Base-by-base conservation (phyloP, 2,797 vertebrate genomes). In the Hydrocynus forskahlii region DNA sequence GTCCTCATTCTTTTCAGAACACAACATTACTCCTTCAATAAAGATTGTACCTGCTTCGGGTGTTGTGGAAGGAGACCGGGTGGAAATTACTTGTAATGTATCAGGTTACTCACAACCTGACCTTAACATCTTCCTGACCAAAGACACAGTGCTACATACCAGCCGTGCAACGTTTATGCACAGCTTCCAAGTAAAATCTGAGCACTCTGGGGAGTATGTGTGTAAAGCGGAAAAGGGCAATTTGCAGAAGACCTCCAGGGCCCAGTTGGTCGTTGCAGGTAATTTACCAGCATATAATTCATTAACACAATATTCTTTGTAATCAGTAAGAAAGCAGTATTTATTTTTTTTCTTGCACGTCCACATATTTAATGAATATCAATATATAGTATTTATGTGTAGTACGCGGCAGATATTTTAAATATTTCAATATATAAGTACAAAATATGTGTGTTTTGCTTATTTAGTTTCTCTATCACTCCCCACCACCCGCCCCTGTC, bases 201-300 rank as follows among this genome's bases (percentile, higher is more conserved):
- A 84, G 0, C 85, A 91, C 79, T 90, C 91, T 6, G 92, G 92
- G 21, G 84, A 90, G 38, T 90, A 93, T 1, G 81, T 88, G 57
- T 95, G 94, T 66, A 94, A 93, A 82, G 88, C 91, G 4, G 89
- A 90, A 85, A 89, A 83, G 81, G 71, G 76, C 72, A 89, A 7
- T 0, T 81, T 93, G 80, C 90, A 92, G 80, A 91, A 90, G 80
- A 87, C 80, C 57, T 85, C 79, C 16, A 66, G 45, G 38, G 0
- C 25, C 9, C 4, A 0, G 1, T 62, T 95, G 75, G 77, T 4
- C 0, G 91, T 94, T 86, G 84, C 71, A 87, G 91, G 90, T 86
- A 84, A 70, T 10, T 40, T 13, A 19, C 12, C 29, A 38, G n/a
- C 25, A 72, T 29, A 35, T 45, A 55, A 43, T 8, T 5, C 25